Evolutionary conservation across 2,888 invertebrate species (phyloP).

Genomic region (Galerucella calmariensis): DNA sequence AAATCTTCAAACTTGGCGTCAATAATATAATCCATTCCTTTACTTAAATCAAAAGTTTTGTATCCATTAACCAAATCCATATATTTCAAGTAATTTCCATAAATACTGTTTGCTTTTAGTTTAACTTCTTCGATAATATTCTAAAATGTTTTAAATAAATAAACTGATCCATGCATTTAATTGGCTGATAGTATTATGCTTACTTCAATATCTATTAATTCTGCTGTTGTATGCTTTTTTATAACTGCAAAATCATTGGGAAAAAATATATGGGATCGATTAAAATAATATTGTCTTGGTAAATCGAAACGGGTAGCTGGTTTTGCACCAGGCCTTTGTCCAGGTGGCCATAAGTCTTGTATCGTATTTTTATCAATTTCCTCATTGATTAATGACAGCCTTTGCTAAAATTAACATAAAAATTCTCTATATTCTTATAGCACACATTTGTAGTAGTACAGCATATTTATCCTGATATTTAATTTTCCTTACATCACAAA

Average conservation of each 20-base stretch:
- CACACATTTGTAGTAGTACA: too few species aligned
- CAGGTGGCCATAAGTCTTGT: conserved; percentile 77
- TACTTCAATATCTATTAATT: conserved; percentile 76
- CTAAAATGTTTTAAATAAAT: conserved; percentile 46
- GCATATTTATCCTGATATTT: too few species aligned
- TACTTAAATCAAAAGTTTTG: conserved; percentile 80
- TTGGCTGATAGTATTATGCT: conserved; percentile 42
- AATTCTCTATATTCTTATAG: too few species aligned
- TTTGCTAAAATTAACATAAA: conserved; percentile 51
- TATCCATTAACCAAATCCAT: conserved; percentile 77
- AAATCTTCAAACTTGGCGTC: conserved; percentile 74
- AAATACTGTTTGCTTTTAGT: conserved; percentile 65
- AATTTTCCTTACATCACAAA: too few species aligned
- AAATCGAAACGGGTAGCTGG: conserved; percentile 84
- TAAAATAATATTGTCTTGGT: conserved; percentile 88
- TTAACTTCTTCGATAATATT: conserved; percentile 63
- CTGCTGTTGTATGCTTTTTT: conserved; percentile 72
- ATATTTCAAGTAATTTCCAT: conserved; percentile 68
- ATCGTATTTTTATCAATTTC: conserved; percentile 54
- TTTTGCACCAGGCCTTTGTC: conserved; percentile 73
- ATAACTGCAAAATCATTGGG: conserved; percentile 82
- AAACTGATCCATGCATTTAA: neutral
- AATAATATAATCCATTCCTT: conserved; percentile 87
- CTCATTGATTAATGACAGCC: conserved; percentile 52
- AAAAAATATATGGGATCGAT: conserved; percentile 83